Evolutionary conservation across 2,888 invertebrate species (phyloP).

Genomic region (Drosophila nr. fundita): DNA sequence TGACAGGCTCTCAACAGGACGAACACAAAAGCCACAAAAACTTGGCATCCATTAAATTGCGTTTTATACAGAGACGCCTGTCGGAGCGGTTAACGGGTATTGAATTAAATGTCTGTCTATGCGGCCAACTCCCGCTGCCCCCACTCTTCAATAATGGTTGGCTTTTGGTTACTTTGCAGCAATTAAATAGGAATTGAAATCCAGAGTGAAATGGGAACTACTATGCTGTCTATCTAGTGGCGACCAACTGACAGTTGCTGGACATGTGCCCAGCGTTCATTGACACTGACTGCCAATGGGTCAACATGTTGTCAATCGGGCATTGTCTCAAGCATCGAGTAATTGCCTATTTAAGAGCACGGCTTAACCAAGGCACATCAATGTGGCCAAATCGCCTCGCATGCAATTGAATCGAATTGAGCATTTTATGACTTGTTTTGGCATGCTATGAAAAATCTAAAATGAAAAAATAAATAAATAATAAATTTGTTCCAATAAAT

Average conservation of each 20-base stretch:
- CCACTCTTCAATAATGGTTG: not conserved
- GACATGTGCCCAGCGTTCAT: not conserved
- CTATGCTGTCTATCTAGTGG: not conserved
- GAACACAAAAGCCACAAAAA: slow-evolving; percentile 54
- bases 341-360: not conserved
- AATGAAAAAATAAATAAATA: not conserved
- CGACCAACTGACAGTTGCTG: not conserved
- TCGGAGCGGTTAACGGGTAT: slow-evolving; percentile 59
- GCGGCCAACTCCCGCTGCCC: not conserved
- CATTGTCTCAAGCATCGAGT: not conserved
- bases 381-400: not conserved
- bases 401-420: not conserved
- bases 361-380: not conserved
- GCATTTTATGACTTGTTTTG: not conserved
- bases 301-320: not conserved
- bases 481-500: not conserved
- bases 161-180: slow-evolving; percentile 25
- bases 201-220: not conserved
- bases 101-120: slow-evolving; percentile 60
- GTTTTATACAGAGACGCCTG: slow-evolving; percentile 69
- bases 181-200: slow-evolving; percentile 42
- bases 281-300: not conserved
- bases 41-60: slow-evolving; percentile 74
- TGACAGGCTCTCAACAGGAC: slow-evolving; percentile 63
- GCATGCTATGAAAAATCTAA: not conserved